Evolutionary conservation across 2,797 vertebrate species (phyloP).

Genomic region (Poecilia picta): DNA sequence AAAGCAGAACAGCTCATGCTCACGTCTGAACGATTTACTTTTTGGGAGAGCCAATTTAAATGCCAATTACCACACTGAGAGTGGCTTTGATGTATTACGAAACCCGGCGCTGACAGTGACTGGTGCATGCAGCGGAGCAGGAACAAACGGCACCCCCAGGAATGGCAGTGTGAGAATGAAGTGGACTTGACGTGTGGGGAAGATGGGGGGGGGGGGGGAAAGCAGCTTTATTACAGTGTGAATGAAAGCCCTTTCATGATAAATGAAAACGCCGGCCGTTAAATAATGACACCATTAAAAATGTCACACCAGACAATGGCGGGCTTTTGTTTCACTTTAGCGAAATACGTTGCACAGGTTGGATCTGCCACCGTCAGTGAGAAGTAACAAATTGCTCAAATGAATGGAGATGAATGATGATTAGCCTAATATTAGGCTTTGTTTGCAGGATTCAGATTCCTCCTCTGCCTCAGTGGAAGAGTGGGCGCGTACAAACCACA

Average conservation of each 20-base stretch:
- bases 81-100: conserved; percentile 46
- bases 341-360: background rate
- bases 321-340: background rate
- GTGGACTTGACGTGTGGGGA: conserved; percentile 19
- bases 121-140: conserved; percentile 30
- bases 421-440: background rate
- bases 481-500: background rate
- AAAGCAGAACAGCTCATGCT: conserved; percentile 49
- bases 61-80: conserved; percentile 56
- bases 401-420: background rate
- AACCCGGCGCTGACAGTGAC: conserved; percentile 51
- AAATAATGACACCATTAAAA: conserved; percentile 15
- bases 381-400: conserved; percentile 12
- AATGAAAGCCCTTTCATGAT: conserved; percentile 25
- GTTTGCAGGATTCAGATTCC: background rate
- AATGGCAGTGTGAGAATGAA: conserved; percentile 15
- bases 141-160: conserved; percentile 21
- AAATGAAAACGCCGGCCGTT: conserved; percentile 4
- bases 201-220: conserved; percentile 12
- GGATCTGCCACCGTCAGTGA: background rate
- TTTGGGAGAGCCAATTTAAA: conserved; percentile 55
- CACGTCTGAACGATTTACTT: conserved; percentile 53
- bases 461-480: background rate
- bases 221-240: conserved; percentile 15
- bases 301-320: background rate